Conservation (phyloP, 2,888 invertebrate species). For the Digitonthophagus gazella region DNA sequence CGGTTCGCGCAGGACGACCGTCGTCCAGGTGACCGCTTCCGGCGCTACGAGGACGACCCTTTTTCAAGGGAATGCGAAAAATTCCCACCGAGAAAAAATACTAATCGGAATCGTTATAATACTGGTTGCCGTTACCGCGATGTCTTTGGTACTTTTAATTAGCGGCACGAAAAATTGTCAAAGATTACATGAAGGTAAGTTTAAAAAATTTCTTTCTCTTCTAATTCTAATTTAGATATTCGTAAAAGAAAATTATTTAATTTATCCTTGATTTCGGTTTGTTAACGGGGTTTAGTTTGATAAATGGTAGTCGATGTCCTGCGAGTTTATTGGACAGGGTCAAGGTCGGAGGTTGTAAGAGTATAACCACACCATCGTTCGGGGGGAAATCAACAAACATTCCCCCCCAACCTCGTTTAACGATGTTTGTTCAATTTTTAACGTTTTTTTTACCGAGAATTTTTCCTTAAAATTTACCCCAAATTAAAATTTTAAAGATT, state of each 20-base stretch:
- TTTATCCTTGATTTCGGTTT: neutral
- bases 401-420: too few relatives aligned
- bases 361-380: too few relatives aligned
- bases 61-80: slow-evolving; percentile 37
- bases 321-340: neutral
- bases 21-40: slow-evolving; percentile 46
- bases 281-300: too few relatives aligned
- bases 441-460: too few relatives aligned
- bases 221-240: neutral
- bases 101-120: slow-evolving; percentile 43
- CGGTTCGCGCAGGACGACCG: slow-evolving; percentile 33
- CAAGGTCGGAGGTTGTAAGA: neutral
- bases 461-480: too few relatives aligned
- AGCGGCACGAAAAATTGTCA: slow-evolving; percentile 38
- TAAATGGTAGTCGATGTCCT: neutral
- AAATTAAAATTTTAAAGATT: too few relatives aligned
- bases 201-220: neutral
- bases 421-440: neutral
- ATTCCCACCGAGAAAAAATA: slow-evolving; percentile 41
- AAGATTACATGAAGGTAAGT: slow-evolving; percentile 39
- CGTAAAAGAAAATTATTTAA: too few relatives aligned
- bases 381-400: neutral
- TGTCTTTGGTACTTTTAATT: slow-evolving; percentile 42
- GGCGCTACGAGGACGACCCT: slow-evolving; percentile 46
- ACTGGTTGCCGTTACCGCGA: slow-evolving; percentile 41